Evolutionary conservation across 2,113 vertebrate species (phyloP).

Genomic region (Gymnogyps californianus): DNA sequence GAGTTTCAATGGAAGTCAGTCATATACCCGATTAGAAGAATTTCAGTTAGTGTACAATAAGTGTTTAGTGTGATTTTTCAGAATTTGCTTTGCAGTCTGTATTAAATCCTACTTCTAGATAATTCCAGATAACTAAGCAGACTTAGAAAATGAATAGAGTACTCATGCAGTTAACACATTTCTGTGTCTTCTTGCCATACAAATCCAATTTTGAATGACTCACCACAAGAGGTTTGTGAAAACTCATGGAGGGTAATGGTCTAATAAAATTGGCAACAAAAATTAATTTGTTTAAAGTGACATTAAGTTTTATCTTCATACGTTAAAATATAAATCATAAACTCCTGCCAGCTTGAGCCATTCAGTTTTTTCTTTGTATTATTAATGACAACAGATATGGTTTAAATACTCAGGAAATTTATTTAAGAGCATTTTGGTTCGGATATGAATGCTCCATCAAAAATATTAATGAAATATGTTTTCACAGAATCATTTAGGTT

Average conservation of each 20-base stretch:
- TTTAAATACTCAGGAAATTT: not conserved
- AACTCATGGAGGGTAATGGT: not conserved
- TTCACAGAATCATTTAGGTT: not conserved
- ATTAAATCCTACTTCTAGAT: not conserved
- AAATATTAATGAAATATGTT: not conserved
- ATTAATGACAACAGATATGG: not conserved
- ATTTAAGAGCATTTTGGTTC: not conserved
- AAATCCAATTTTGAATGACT: not conserved
- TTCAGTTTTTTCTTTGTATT: not conserved
- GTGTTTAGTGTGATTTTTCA: not conserved
- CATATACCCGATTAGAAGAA: not conserved
- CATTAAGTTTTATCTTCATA: not conserved
- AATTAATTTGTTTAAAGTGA: not conserved
- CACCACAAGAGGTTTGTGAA: not conserved
- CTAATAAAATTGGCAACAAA: not conserved
- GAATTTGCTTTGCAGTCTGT: not conserved
- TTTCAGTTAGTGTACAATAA: not conserved
- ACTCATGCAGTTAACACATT: not conserved
- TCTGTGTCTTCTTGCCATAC: not conserved
- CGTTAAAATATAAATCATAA: not conserved
- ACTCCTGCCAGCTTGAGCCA: not conserved
- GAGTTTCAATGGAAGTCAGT: not conserved
- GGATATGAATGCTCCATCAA: not conserved
- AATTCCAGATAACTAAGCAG: not conserved
- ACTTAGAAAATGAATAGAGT: not conserved